phyloP scores from a whole-genome alignment of 2,113 vertebrate genomes.

The Malurus melanocephalus region DNA sequence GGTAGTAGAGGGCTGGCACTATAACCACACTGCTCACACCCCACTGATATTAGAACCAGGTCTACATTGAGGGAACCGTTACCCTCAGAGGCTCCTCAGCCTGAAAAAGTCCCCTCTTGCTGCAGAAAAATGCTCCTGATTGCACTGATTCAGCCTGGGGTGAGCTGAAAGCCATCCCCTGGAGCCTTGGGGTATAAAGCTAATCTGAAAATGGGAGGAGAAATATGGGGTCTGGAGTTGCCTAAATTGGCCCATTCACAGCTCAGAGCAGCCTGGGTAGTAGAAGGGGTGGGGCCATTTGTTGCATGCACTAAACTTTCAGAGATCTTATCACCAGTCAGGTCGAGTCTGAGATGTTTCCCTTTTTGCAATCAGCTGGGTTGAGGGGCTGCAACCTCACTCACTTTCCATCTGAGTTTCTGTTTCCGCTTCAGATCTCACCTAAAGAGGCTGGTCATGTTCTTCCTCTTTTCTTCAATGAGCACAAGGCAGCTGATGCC shows the following conservation, averaged over 20 bases:
- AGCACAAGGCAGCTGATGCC: not conserved
- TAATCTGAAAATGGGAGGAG: not conserved
- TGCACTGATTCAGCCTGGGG: not conserved
- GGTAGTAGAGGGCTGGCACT: not conserved
- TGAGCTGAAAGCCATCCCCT: not conserved
- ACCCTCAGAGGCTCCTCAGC: not conserved
- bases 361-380: constrained; percentile 24
- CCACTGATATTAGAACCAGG: not conserved
- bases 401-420: constrained; percentile 40
- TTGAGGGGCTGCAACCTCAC: not conserved
- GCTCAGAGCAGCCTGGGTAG: not conserved
- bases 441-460: not conserved
- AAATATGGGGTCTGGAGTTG: not conserved
- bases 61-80: not conserved
- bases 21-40: not conserved
- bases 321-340: constrained; percentile 13
- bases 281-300: not conserved
- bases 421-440: not conserved
- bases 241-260: not conserved
- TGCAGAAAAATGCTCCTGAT: fast-evolving
- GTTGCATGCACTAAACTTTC: not conserved
- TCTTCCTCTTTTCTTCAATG: not conserved
- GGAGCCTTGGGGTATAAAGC: not conserved
- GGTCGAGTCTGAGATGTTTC: constrained; percentile 30
- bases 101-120: not conserved